phyloP scores from a whole-genome alignment of 2,888 invertebrate genomes.

The Oscheius sp. region DNA sequence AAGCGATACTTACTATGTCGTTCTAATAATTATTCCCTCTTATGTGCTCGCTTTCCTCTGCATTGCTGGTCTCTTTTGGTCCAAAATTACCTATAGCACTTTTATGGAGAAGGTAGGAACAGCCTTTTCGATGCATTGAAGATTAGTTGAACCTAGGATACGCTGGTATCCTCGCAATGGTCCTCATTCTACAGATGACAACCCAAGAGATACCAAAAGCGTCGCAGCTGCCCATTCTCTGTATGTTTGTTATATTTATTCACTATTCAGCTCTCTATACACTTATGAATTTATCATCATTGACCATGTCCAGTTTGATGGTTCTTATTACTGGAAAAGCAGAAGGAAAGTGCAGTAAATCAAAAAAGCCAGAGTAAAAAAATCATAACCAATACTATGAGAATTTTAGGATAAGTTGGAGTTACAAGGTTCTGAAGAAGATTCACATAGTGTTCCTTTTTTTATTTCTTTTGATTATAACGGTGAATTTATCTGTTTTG shows the following conservation, averaged over 20 bases:
- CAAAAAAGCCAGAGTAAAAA: background rate
- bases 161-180: constrained; percentile 20
- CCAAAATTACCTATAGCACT: background rate
- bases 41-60: constrained; percentile 8
- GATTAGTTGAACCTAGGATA: constrained; percentile 8
- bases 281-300: background rate
- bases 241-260: background rate
- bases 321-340: constrained; percentile 16
- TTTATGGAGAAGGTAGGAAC: constrained; percentile 21
- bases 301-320: background rate
- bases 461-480: background rate
- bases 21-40: constrained; percentile 25
- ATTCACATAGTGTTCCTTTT: constrained; percentile 8
- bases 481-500: background rate
- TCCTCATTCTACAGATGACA: constrained; percentile 20
- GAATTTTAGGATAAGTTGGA: background rate
- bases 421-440: background rate
- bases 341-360: constrained; percentile 3
- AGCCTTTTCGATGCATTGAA: background rate
- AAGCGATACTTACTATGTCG: constrained; percentile 22
- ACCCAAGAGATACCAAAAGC: constrained; percentile 14
- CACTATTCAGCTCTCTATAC: constrained; percentile 10
- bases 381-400: background rate
- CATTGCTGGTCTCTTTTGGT: constrained; percentile 13
- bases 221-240: constrained; percentile 4